These are phyloP conservation scores for Chroicocephalus ridibundus DNA, from an alignment of 2,113 vertebrate species.

Conservation along the genomic window DNA sequence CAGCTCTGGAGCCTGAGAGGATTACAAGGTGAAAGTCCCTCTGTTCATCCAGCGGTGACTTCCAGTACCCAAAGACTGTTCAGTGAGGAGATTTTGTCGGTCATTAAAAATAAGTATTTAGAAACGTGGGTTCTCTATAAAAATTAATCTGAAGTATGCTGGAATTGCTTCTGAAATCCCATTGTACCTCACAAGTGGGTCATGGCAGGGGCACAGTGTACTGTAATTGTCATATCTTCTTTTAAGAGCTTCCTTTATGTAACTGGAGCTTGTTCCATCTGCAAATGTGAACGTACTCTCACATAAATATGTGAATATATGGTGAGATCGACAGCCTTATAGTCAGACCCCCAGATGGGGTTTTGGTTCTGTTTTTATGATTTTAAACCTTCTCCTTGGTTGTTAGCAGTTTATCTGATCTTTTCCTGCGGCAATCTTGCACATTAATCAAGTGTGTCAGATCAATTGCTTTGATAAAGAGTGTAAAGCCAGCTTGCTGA, in stretches of 20 bases:
- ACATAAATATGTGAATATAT: neutral
- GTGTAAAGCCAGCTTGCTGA: neutral
- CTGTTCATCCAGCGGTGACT: neutral
- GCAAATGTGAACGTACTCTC: neutral
- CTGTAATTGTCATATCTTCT: neutral
- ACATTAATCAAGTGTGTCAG: neutral
- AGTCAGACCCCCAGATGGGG: neutral
- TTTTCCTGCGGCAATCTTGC: neutral
- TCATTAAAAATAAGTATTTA: neutral
- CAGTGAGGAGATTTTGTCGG: neutral
- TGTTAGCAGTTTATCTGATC: neutral
- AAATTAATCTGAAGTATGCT: neutral
- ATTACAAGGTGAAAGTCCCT: neutral
- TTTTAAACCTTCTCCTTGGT: neutral
- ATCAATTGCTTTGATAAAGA: slow-evolving; percentile 1
- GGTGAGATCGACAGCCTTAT: neutral
- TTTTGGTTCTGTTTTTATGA: neutral
- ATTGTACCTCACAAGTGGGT: neutral
- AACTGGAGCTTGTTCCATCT: neutral
- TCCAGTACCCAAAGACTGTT: neutral
- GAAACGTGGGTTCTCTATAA: neutral
- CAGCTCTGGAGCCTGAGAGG: neutral
- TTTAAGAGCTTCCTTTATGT: neutral
- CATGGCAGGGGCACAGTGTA: rapidly evolving
- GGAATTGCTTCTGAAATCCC: neutral